phyloP scores from a whole-genome alignment of 2,113 vertebrate genomes.

The Athene noctua region DNA sequence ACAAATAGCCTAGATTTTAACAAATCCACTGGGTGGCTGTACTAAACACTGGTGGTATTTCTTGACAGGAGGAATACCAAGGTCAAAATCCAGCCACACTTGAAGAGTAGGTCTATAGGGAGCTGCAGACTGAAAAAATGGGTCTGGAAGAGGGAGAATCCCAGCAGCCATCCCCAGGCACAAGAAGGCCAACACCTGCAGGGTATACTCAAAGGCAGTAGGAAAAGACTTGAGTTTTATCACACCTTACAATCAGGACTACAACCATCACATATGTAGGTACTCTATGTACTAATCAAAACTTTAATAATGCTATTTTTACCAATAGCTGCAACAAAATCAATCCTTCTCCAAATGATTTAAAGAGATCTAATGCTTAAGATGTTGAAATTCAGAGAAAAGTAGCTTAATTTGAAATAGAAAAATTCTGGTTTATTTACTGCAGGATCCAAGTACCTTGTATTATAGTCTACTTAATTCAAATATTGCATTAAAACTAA shows the following conservation, averaged over 20 bases:
- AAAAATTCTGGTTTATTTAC: background rate
- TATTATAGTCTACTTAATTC: background rate
- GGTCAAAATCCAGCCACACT: background rate
- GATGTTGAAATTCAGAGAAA: background rate
- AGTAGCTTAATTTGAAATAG: background rate
- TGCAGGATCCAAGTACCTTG: background rate
- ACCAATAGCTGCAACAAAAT: background rate
- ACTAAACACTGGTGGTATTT: background rate
- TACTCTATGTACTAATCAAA: background rate
- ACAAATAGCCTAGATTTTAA: background rate
- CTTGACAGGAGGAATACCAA: background rate
- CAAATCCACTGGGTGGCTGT: background rate
- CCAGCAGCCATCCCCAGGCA: background rate
- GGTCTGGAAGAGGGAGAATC: background rate
- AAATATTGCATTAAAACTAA: background rate
- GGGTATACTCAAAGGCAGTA: background rate
- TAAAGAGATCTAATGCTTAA: background rate
- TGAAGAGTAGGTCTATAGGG: background rate
- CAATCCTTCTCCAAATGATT: background rate
- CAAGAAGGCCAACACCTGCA: background rate
- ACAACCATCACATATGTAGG: background rate
- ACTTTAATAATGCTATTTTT: background rate
- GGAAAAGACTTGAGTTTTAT: background rate
- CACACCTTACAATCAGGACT: background rate
- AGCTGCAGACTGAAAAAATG: background rate